Conservation (phyloP, 1,140 invertebrate genomes). For the Chrysomallon squamiferum region DNA sequence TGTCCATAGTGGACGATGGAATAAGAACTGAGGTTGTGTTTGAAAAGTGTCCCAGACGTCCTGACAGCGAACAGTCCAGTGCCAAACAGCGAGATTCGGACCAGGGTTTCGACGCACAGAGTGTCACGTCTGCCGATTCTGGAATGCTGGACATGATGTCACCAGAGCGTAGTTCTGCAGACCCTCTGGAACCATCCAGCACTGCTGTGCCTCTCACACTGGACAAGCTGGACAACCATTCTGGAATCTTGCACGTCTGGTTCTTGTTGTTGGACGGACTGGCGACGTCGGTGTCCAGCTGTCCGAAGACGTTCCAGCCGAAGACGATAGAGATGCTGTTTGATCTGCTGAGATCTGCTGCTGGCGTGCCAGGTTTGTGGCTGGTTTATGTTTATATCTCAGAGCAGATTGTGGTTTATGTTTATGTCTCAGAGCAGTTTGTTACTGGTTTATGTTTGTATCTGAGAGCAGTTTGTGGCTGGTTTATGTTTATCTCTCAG, state of each 20-base stretch:
- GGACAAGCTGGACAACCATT: conserved; percentile 75
- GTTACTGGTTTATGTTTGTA: too few species aligned
- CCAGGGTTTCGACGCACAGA: conserved; percentile 23
- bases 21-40: not conserved
- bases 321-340: conserved; percentile 86
- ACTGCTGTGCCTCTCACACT: conserved; percentile 26
- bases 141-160: conserved; percentile 20
- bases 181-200: not conserved
- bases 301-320: conserved; percentile 83
- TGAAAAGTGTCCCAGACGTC: not conserved
- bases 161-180: not conserved
- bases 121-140: conserved; percentile 46
- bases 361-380: conserved; percentile 70
- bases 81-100: not conserved
- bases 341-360: conserved; percentile 78
- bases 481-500: too few species aligned
- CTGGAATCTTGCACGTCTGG: conserved; percentile 89
- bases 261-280: conserved; percentile 89
- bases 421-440: too few species aligned
- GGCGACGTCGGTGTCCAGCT: conserved; percentile 77
- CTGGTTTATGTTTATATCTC: not conserved
- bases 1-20: not conserved
- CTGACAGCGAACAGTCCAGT: not conserved
- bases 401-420: too few species aligned
- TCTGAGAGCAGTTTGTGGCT: too few species aligned